Evolutionary conservation across 2,888 invertebrate genomes (phyloP).

Genomic region (Hecatera dysodea): DNA sequence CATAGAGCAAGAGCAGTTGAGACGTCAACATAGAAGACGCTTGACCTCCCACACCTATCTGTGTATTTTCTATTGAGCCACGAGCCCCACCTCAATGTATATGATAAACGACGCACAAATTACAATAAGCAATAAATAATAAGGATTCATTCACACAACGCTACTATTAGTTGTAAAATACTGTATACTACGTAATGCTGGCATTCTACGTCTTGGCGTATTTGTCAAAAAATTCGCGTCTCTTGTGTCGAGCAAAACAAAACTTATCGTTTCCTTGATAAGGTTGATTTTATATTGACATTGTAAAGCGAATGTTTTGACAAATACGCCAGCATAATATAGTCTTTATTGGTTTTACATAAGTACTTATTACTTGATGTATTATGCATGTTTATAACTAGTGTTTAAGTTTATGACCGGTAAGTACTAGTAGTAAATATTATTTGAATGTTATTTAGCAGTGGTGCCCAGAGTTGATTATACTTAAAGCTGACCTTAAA

Average conservation of each 20-base stretch:
- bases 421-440: conserved; percentile 16
- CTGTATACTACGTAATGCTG: not conserved
- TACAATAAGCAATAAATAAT: conserved; percentile 31
- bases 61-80: not conserved
- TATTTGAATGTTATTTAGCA: conserved; percentile 7
- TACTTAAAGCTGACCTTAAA: no score
- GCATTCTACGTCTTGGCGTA: no score
- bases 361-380: conserved; percentile 40
- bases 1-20: not conserved
- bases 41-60: conserved; percentile 1
- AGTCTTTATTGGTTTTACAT: conserved; percentile 41
- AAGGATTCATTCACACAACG: conserved; percentile 24
- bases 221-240: no score
- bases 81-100: not conserved
- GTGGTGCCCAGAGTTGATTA: not conserved
- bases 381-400: conserved; percentile 40
- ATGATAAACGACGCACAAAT: conserved; percentile 7
- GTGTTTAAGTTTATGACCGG: conserved; percentile 19
- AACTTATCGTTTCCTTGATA: no score
- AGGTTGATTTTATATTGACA: no score
- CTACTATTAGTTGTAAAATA: conserved; percentile 21
- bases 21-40: no score
- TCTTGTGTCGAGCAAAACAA: no score
- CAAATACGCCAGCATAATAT: not conserved
- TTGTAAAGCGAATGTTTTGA: no score